Evolutionary conservation across 30 jellyfish, hydroid and myxozoan genomes (phyloP).

Genomic region (Cassiopea xamachana): DNA sequence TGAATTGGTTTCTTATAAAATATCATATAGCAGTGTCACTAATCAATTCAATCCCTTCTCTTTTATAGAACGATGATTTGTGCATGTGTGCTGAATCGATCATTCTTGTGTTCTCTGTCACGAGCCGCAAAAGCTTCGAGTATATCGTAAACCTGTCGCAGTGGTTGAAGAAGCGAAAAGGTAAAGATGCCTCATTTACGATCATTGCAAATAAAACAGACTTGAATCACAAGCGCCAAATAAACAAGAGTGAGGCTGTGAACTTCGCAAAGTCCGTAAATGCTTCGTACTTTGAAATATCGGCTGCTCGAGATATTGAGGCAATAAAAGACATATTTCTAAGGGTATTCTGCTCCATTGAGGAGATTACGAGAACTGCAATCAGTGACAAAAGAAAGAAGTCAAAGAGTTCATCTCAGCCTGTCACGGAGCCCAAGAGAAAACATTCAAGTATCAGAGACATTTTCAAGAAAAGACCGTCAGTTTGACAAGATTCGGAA

Average conservation of each 20-base stretch:
- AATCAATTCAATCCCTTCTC: not conserved
- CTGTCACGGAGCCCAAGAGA: conserved; percentile 46
- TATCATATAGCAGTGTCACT: too few relatives aligned
- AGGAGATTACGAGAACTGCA: conserved; percentile 9
- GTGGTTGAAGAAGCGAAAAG: conserved; percentile 50
- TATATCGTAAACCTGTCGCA: conserved; percentile 45
- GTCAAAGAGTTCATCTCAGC: conserved; percentile 19
- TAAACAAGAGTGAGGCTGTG: conserved; percentile 63
- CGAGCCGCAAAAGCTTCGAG: conserved; percentile 74
- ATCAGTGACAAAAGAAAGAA: conserved; percentile 49
- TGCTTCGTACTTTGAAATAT: conserved; percentile 67
- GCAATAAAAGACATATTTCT: conserved; percentile 49
- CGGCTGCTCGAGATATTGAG: conserved; percentile 86
- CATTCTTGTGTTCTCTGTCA: conserved; percentile 82
- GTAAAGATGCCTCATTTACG: conserved; percentile 70
- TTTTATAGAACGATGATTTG: conserved; percentile 58
- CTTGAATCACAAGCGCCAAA: conserved; percentile 82
- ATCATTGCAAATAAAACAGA: conserved; percentile 85
- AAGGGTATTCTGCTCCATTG: conserved; percentile 38
- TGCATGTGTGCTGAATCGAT: conserved; percentile 62
- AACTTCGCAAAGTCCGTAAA: conserved; percentile 56
- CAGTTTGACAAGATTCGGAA: conserved; percentile 32
- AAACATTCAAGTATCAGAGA: conserved; percentile 66
- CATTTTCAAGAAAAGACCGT: conserved; percentile 72
- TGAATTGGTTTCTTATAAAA: too few relatives aligned